These are phyloP conservation scores for Microcebus griseorufus DNA, from an alignment of 2,113 vertebrate genomes.

Conservation along the genomic window DNA sequence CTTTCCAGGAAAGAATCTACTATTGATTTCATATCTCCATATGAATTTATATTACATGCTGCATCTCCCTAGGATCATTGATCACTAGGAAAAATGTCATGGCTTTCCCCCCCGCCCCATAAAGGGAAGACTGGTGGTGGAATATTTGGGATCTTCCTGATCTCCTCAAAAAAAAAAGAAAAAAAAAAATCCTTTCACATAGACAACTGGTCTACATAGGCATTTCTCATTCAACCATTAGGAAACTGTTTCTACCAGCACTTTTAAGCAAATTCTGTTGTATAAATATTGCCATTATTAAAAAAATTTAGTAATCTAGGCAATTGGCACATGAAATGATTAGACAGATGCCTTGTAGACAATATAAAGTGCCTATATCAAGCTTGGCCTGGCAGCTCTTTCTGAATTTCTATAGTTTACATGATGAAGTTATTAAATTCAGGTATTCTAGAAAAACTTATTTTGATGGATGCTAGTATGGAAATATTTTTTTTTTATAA, in stretches of 20 bases:
- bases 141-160: not conserved
- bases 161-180: not conserved
- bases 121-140: not conserved
- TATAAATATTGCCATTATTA: not conserved
- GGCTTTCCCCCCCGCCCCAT: not conserved
- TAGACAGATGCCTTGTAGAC: not conserved
- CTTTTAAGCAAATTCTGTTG: not conserved
- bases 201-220: not conserved
- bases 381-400: not conserved
- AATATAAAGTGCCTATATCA: not conserved
- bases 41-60: not conserved
- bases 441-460: conserved; percentile 2
- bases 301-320: not conserved
- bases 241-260: not conserved
- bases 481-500: not conserved
- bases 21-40: not conserved
- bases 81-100: not conserved
- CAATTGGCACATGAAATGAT: not conserved
- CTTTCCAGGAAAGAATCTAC: not conserved
- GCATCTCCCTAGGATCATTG: not conserved
- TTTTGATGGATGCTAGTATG: not conserved
- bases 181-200: not conserved
- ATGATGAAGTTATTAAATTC: conserved; percentile 3
- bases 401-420: not conserved
- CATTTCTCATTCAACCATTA: not conserved